These are phyloP conservation scores for Hypercompe scribonia DNA, from an alignment of 2,888 invertebrate genomes.

Conservation along the genomic window DNA sequence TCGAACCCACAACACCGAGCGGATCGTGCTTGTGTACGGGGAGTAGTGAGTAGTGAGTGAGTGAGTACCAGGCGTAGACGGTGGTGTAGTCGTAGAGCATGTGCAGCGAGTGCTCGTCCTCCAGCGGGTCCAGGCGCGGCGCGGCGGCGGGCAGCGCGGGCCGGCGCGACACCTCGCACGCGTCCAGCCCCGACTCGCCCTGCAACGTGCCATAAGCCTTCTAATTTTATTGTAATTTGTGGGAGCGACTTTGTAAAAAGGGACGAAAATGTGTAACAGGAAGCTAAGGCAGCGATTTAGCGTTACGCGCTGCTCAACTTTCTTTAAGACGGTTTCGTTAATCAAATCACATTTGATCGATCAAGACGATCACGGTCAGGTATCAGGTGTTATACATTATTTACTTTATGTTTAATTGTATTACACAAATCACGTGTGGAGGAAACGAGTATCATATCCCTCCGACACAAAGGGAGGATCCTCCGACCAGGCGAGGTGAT, in stretches of 20 bases:
- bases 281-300: neutral
- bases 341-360: too few relatives aligned
- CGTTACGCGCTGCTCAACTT: too few relatives aligned
- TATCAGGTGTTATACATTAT: too few relatives aligned
- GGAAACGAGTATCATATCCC: too few relatives aligned
- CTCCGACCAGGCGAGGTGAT: too few relatives aligned
- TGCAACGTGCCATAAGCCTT: constrained; percentile 4
- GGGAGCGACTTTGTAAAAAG: neutral
- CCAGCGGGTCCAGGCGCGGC: constrained; percentile 92
- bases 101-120: constrained; percentile 92
- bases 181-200: constrained; percentile 46
- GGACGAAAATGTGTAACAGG: neutral
- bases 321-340: too few relatives aligned
- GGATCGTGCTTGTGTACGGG: too few relatives aligned
- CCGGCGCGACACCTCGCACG: constrained; percentile 87
- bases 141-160: constrained; percentile 93
- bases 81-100: constrained; percentile 96
- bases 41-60: neutral
- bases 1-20: too few relatives aligned
- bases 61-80: constrained; percentile 90
- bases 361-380: too few relatives aligned
- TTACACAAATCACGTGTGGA: too few relatives aligned
- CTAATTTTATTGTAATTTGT: neutral
- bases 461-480: too few relatives aligned
- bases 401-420: too few relatives aligned